Evolutionary conservation across 1,140 invertebrate species (phyloP).

Genomic region (Drosophila ambigua): DNA sequence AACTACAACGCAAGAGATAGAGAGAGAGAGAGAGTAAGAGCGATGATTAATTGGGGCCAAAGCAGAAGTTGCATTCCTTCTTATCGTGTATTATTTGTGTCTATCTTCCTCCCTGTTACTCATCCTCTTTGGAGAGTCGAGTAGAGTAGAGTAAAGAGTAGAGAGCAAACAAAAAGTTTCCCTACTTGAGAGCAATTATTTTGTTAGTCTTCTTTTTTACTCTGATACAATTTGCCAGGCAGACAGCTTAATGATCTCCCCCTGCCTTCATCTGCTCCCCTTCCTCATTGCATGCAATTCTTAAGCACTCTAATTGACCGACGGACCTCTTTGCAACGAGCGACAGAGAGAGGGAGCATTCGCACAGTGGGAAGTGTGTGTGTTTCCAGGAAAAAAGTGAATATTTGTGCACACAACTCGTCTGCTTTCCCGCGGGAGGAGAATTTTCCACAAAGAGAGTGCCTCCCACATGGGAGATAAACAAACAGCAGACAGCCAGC

Average conservation of each 20-base stretch:
- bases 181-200: slow-evolving; percentile 38
- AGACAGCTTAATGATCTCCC: slow-evolving; percentile 51
- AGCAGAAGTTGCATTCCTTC: slow-evolving; percentile 47
- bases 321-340: slow-evolving; percentile 10
- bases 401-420: slow-evolving; percentile 7
- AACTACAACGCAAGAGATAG: no score
- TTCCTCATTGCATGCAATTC: slow-evolving; percentile 39
- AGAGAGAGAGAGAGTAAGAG: slow-evolving; percentile 18
- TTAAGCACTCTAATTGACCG: slow-evolving; percentile 25
- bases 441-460: slow-evolving; percentile 41
- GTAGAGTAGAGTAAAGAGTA: not conserved
- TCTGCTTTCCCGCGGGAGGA: slow-evolving; percentile 17
- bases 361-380: slow-evolving; percentile 9
- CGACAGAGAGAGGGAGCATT: not conserved
- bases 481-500: slow-evolving; percentile 13
- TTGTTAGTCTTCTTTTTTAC: slow-evolving; percentile 30
- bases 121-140: not conserved
- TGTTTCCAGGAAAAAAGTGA: slow-evolving; percentile 35
- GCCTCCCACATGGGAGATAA: slow-evolving; percentile 27
- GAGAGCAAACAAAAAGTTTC: slow-evolving; percentile 2
- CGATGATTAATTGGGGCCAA: slow-evolving; percentile 47
- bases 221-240: slow-evolving; percentile 37
- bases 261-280: slow-evolving; percentile 18
- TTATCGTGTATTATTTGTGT: slow-evolving; percentile 34
- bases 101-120: not conserved